Percentiles rank a stretch among this genome's conserved stretches.
These are phyloP conservation scores for Watsonalla cultraria DNA, from an alignment of 2,888 invertebrate species.

Conservation along the genomic window DNA sequence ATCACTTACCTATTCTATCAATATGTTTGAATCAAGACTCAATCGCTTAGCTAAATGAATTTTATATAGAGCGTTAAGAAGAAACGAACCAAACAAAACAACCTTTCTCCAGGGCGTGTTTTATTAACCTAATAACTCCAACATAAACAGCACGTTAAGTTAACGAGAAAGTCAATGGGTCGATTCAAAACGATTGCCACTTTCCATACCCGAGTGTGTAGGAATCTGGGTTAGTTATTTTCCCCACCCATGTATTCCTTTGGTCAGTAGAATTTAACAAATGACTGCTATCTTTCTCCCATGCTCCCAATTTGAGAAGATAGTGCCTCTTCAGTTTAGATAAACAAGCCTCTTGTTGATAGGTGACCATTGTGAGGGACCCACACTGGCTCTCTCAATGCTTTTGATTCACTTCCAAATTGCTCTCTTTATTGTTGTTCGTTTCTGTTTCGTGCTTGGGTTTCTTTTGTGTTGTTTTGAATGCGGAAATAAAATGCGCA, in stretches of 20 bases:
- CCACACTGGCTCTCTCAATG: slow-evolving; percentile 10
- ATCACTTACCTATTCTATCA: too few species aligned
- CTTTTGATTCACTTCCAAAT: slow-evolving; percentile 14
- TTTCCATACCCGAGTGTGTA: slow-evolving; percentile 19
- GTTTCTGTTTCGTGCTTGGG: slow-evolving; percentile 10
- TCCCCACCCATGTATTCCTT: background rate
- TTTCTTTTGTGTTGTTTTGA: slow-evolving; percentile 1
- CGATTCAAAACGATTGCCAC: slow-evolving; percentile 20
- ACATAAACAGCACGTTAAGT: slow-evolving; percentile 2
- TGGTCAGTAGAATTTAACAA: slow-evolving; percentile 37
- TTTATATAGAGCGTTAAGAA: too few species aligned
- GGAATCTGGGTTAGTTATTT: background rate
- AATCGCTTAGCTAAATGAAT: too few species aligned
- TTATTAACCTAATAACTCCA: background rate
- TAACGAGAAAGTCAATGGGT: slow-evolving; percentile 6
- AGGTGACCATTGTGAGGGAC: slow-evolving; percentile 29
- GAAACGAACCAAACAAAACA: background rate
- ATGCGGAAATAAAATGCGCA: background rate
- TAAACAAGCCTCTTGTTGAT: slow-evolving; percentile 34
- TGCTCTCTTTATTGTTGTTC: slow-evolving; percentile 12
- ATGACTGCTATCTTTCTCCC: slow-evolving; percentile 35
- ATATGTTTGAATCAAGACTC: too few species aligned
- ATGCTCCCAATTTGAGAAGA: slow-evolving; percentile 28
- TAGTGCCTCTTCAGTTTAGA: slow-evolving; percentile 37
- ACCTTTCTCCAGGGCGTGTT: background rate